phyloP scores from a whole-genome alignment of 1,140 invertebrate genomes.

The Marisa cornuarietis region DNA sequence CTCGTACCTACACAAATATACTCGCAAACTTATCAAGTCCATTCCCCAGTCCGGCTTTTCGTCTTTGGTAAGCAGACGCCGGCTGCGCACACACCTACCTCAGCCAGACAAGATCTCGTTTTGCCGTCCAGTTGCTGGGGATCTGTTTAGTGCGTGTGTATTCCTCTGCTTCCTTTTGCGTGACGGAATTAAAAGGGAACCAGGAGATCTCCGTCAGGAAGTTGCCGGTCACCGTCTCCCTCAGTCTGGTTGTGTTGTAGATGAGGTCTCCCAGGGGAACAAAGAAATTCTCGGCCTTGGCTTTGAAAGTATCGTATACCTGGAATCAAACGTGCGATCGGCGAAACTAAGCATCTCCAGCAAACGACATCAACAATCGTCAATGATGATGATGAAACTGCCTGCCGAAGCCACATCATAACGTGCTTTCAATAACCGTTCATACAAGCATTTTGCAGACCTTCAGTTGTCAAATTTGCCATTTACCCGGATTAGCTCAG shows the following conservation, averaged over 20 bases:
- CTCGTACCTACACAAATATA: no score
- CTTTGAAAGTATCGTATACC: constrained; percentile 30
- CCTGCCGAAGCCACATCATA: no score
- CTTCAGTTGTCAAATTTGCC: no score
- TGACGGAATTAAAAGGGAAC: constrained; percentile 40
- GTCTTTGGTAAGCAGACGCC: no score
- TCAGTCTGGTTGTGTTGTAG: constrained; percentile 27
- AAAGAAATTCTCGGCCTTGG: constrained; percentile 30
- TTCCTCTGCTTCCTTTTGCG: constrained; percentile 12
- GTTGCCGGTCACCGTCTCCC: constrained; percentile 28
- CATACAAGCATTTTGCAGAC: no score
- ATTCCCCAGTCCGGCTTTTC: no score
- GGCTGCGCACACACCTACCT: constrained; percentile 18
- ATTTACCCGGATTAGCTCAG: no score
- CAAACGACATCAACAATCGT: no score
- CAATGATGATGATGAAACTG: no score
- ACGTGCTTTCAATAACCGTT: no score
- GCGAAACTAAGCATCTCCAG: not conserved
- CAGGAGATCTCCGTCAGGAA: constrained; percentile 41
- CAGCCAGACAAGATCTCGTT: constrained; percentile 29
- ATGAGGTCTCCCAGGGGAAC: constrained; percentile 28
- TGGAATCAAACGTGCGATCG: not conserved
- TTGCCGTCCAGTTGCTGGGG: constrained; percentile 29
- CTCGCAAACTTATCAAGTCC: no score
- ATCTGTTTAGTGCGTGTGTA: constrained; percentile 19